Evolutionary conservation across 2,113 vertebrate species (phyloP).

Genomic region (Alouatta palliata): DNA sequence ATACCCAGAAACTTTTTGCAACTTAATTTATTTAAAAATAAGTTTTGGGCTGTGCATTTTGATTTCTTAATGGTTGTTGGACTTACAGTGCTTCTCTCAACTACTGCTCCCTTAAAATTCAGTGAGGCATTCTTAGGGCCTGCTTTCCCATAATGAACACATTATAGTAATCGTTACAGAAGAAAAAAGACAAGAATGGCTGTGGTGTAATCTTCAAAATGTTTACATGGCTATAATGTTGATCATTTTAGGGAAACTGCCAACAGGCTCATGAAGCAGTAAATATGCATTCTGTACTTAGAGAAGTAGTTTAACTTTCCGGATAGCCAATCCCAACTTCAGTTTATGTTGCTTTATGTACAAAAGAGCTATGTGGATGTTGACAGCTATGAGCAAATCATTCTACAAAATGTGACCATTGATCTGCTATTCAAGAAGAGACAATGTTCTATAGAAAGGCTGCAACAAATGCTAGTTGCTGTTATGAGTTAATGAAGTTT

Average conservation of each 20-base stretch:
- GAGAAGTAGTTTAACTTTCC: slow-evolving; percentile 63
- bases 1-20: not conserved
- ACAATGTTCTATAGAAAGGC: slow-evolving; percentile 13
- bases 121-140: slow-evolving; percentile 46
- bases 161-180: slow-evolving; percentile 59
- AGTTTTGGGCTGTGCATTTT: slow-evolving; percentile 31
- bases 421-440: slow-evolving; percentile 45
- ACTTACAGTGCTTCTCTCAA: not conserved
- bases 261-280: slow-evolving; percentile 52
- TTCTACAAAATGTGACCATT: slow-evolving; percentile 52
- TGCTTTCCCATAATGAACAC: slow-evolving; percentile 66
- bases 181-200: slow-evolving; percentile 29
- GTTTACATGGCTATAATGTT: slow-evolving; percentile 59
- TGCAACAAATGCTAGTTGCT: not conserved
- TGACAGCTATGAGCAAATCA: slow-evolving; percentile 61
- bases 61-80: slow-evolving; percentile 49
- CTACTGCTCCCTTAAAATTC: slow-evolving; percentile 66
- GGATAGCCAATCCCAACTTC: slow-evolving; percentile 67
- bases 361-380: slow-evolving; percentile 45
- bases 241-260: slow-evolving; percentile 64
- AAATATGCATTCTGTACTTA: slow-evolving; percentile 60
- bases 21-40: slow-evolving; percentile 26
- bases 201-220: slow-evolving; percentile 49
- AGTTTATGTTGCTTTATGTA: slow-evolving; percentile 70
- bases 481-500: slow-evolving; percentile 59